A percentile compares a stretch with the other conserved stretches of the same genome.
phyloP scores from a whole-genome alignment of 2,113 vertebrate species.

The Cynoglossus semilaevis region DNA sequence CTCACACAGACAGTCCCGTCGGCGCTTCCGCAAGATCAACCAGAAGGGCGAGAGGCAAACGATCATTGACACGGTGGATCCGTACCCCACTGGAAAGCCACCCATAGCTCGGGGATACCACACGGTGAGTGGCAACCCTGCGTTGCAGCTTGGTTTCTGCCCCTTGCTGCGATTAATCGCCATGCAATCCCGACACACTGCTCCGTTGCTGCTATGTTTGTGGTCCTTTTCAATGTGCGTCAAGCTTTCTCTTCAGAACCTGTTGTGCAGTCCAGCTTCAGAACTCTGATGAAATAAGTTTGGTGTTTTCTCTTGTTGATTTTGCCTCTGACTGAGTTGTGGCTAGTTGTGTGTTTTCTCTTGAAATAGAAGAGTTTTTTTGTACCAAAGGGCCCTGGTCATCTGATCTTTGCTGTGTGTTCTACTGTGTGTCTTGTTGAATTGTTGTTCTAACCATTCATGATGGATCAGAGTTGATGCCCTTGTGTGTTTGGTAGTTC shows the following conservation, averaged over 20 bases:
- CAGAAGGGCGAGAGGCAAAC: conserved; percentile 98
- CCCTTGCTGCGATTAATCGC: conserved; percentile 23
- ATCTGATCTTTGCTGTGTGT: conserved; percentile 2
- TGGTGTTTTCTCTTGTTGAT: not conserved
- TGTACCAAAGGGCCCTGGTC: not conserved
- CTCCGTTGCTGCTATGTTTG: conserved; percentile 12
- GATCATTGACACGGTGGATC: conserved; percentile 97
- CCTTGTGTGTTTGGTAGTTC: conserved; percentile 4
- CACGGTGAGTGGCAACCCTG: conserved; percentile 82
- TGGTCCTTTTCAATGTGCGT: conserved; percentile 18
- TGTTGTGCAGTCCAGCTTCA: conserved; percentile 25
- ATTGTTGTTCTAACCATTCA: conserved; percentile 8
- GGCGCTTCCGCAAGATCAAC: conserved; percentile 98
- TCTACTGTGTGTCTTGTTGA: not conserved
- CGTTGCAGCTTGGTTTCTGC: conserved; percentile 9
- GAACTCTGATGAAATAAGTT: not conserved
- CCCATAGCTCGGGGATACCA: conserved; percentile 92
- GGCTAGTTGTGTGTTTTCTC: conserved; percentile 12
- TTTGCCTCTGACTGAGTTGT: conserved; percentile 4
- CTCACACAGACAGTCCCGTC: conserved; percentile 93
- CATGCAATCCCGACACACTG: not conserved
- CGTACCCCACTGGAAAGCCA: conserved; percentile 91
- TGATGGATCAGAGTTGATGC: not conserved
- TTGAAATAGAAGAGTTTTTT: not conserved
- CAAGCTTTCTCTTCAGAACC: not conserved